phyloP scores from a whole-genome alignment of 2,113 vertebrate genomes.

The Serranochromis macrocephalus region DNA sequence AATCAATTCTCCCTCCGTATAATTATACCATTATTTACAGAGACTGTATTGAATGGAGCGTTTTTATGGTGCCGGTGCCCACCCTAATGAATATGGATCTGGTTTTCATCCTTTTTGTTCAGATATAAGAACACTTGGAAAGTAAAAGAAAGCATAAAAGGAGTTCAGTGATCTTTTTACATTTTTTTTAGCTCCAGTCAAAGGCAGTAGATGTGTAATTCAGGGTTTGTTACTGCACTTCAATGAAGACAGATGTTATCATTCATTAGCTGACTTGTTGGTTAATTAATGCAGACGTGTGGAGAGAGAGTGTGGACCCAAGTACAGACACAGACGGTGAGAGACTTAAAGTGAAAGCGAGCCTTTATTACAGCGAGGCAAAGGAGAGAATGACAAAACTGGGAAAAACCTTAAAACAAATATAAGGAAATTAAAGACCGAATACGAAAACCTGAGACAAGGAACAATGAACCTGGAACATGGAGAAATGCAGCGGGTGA shows the following conservation, averaged over 20 bases:
- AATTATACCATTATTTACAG: constrained; percentile 64
- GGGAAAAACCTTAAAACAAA: background rate
- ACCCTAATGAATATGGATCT: constrained; percentile 18
- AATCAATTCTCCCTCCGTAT: constrained; percentile 57
- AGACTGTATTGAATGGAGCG: constrained; percentile 30
- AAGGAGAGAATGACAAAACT: background rate
- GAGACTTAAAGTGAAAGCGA: background rate
- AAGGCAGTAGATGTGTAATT: background rate
- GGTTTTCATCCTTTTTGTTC: constrained; percentile 10
- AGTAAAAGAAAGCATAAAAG: background rate
- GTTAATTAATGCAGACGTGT: background rate
- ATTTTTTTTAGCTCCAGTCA: background rate
- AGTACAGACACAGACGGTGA: background rate
- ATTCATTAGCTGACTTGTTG: background rate
- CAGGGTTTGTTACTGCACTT: no score
- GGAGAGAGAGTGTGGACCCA: background rate
- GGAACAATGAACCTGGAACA: fast-evolving
- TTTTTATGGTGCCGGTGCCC: constrained; percentile 35
- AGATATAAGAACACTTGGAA: background rate
- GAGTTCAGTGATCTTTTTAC: background rate
- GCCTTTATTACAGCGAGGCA: background rate
- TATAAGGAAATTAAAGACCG: background rate
- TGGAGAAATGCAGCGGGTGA: background rate
- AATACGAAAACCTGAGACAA: background rate
- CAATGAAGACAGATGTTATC: background rate